Percentiles rank a stretch among this genome's conserved stretches.
These are phyloP conservation scores for Caenorhabditis sinica DNA, from an alignment of 2,888 invertebrate genomes.

Conservation along the genomic window DNA sequence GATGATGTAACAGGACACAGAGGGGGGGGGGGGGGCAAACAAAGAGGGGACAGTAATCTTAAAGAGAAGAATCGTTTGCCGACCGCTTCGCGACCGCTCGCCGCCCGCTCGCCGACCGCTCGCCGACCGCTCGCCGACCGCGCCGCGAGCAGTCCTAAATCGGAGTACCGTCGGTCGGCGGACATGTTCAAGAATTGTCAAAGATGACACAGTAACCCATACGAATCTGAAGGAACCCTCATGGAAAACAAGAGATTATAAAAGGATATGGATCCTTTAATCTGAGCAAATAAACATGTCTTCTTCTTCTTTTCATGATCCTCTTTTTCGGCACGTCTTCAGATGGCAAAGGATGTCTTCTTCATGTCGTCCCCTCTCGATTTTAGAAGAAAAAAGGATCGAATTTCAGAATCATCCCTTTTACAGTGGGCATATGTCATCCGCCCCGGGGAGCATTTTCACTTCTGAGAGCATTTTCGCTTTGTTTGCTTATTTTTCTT, in stretches of 20 bases:
- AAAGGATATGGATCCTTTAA: not conserved
- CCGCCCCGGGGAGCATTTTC: not conserved
- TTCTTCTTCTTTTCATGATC: not conserved
- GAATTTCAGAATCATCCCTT: constrained; percentile 55
- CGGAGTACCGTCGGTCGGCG: too few species aligned
- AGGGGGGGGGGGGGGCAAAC: not conserved
- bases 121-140: too few species aligned
- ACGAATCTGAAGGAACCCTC: too few species aligned
- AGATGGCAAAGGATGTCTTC: not conserved
- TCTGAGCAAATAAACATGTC: constrained; percentile 23
- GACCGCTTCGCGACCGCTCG: too few species aligned
- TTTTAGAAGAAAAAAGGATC: constrained; percentile 25
- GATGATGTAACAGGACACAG: constrained; percentile 50
- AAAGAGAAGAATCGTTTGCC: too few species aligned
- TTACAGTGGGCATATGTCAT: constrained; percentile 25
- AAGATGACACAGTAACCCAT: too few species aligned
- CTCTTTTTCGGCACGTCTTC: not conserved
- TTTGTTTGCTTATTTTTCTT: not conserved
- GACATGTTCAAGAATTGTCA: too few species aligned
- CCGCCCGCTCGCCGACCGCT: too few species aligned
- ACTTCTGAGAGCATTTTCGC: not conserved
- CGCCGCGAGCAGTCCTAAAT: too few species aligned
- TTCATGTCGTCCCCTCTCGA: too few species aligned
- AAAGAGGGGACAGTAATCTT: not conserved
- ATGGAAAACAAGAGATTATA: not conserved